A percentile compares a stretch with the other conserved stretches of the same genome.
phyloP scores from a whole-genome alignment of 2,888 invertebrate genomes.

The Podotricha telesiphe region DNA sequence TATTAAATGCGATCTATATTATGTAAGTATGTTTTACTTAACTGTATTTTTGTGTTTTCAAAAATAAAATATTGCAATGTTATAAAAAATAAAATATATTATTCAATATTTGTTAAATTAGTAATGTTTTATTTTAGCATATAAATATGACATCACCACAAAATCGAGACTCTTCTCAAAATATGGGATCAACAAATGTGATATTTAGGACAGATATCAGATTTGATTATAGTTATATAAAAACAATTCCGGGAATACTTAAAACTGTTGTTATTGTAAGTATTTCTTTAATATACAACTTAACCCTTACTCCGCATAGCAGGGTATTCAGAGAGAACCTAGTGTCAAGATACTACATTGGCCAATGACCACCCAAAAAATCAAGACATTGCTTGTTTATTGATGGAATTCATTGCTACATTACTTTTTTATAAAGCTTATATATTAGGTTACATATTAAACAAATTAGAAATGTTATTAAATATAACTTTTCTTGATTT shows the following conservation, averaged over 20 bases:
- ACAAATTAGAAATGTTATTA: no score
- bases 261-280: constrained; percentile 68
- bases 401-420: no score
- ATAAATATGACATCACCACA: constrained; percentile 56
- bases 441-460: no score
- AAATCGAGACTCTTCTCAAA: constrained; percentile 52
- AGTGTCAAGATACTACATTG: no score
- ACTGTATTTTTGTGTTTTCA: background rate
- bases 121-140: constrained; percentile 19
- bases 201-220: constrained; percentile 69
- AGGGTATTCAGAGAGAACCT: no score
- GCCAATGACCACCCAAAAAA: no score
- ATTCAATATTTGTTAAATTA: background rate
- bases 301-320: no score
- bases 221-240: constrained; percentile 68
- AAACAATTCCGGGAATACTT: constrained; percentile 64
- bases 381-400: no score
- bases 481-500: no score
- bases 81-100: no score
- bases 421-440: no score
- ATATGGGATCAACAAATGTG: constrained; percentile 73
- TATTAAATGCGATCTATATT: constrained; percentile 9
- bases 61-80: no score
- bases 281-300: constrained; percentile 43
- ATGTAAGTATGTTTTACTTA: constrained; percentile 15